A percentile compares a stretch with the other conserved stretches of the same genome.
Conservation (phyloP, 37 sponge, comb jelly and placozoan genomes). For the Corticium candelabrum region DNA sequence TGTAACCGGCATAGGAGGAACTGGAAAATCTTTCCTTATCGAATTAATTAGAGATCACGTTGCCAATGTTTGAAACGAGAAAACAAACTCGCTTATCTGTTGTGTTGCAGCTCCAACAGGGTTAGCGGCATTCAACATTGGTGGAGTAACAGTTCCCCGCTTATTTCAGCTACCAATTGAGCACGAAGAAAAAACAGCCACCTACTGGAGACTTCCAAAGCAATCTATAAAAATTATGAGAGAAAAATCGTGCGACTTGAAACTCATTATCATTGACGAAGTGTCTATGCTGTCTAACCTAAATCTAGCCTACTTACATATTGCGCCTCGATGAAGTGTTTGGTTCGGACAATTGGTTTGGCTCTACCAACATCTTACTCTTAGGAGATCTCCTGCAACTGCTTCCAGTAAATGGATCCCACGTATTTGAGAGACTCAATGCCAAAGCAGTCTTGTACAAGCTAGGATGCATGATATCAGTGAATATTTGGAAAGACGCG, state of each 20-base stretch:
- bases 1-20: constrained; percentile 26
- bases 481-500: constrained; percentile 35
- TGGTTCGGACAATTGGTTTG: constrained; percentile 25
- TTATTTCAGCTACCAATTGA: constrained; percentile 37
- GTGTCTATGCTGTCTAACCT: constrained; percentile 31
- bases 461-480: background rate
- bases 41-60: no score
- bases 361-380: constrained; percentile 17
- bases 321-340: constrained; percentile 32
- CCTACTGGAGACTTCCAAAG: no score
- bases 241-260: constrained; percentile 12
- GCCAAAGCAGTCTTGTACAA: background rate
- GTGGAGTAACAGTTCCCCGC: constrained; percentile 28
- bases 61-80: no score
- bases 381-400: constrained; percentile 48
- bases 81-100: no score
- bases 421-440: background rate
- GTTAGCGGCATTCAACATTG: constrained; percentile 29
- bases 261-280: constrained; percentile 47
- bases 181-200: constrained; percentile 29
- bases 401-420: constrained; percentile 24
- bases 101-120: constrained; percentile 43
- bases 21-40: constrained; percentile 45
- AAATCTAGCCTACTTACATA: constrained; percentile 27
- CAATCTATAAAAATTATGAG: constrained; percentile 11